phyloP scores from a whole-genome alignment of 2,888 invertebrate species.

The Tanaodytes sp. region DNA sequence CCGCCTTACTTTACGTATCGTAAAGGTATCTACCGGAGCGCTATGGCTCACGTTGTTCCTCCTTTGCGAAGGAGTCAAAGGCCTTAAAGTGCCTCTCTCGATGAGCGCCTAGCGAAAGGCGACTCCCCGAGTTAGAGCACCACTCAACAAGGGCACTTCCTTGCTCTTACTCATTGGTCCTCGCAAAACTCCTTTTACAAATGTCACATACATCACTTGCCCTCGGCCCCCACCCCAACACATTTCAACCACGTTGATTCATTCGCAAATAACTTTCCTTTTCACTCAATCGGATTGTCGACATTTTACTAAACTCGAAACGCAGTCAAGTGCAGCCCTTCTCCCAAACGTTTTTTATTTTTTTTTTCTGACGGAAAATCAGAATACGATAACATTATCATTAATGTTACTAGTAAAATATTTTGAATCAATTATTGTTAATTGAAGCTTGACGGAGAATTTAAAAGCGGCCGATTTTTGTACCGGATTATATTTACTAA shows the following conservation, averaged over 20 bases:
- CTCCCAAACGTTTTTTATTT: too few species aligned
- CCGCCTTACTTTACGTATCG: conserved; percentile 72
- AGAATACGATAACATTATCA: too few species aligned
- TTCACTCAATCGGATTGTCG: conserved; percentile 24
- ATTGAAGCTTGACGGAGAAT: background rate
- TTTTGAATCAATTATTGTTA: background rate
- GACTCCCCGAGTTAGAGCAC: conserved; percentile 40
- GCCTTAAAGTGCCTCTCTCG: conserved; percentile 51
- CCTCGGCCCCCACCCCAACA: background rate
- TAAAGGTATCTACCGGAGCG: conserved; percentile 53
- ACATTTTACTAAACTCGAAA: background rate
- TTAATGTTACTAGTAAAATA: too few species aligned
- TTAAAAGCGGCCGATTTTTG: background rate
- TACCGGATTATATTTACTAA: too few species aligned
- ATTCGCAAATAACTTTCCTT: conserved; percentile 33
- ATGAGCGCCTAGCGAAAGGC: conserved; percentile 54
- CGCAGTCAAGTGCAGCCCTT: conserved; percentile 27
- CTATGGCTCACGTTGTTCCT: conserved; percentile 51
- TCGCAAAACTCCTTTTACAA: conserved; percentile 36
- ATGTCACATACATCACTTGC: conserved; percentile 24
- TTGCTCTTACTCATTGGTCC: conserved; percentile 35
- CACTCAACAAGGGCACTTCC: conserved; percentile 59
- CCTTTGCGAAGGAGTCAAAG: conserved; percentile 56
- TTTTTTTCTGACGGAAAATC: too few species aligned
- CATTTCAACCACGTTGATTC: conserved; percentile 1